Conservation (phyloP, 2,888 invertebrate genomes). For the Cephus spinipes region DNA sequence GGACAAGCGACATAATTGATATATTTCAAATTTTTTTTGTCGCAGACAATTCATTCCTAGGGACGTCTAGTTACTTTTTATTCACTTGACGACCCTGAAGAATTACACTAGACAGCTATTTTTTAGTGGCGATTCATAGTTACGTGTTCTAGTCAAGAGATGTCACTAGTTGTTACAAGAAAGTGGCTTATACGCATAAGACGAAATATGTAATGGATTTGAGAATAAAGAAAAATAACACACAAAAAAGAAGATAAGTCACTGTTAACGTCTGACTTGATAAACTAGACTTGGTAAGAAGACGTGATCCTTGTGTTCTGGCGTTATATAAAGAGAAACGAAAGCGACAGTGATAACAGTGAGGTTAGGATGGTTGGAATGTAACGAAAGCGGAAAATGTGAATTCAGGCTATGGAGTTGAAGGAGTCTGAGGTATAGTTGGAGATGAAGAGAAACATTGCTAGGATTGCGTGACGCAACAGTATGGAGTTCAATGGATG, state of each 20-base stretch:
- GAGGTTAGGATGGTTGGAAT: neutral
- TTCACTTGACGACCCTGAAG: neutral
- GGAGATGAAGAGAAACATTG: neutral
- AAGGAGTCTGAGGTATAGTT: neutral
- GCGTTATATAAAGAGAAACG: neutral
- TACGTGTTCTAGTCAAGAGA: neutral
- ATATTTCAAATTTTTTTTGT: too few species aligned
- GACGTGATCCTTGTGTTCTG: neutral
- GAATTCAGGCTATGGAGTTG: neutral
- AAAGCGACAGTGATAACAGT: neutral
- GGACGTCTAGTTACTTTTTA: neutral
- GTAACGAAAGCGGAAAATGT: neutral
- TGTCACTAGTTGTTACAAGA: neutral
- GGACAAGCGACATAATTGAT: too few species aligned
- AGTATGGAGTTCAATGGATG: neutral
- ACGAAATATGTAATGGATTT: neutral
- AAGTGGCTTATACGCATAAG: too few species aligned
- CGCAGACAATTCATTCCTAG: neutral
- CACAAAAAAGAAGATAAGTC: neutral
- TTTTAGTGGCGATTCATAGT: neutral
- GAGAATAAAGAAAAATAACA: neutral
- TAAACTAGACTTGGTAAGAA: too few species aligned
- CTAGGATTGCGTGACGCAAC: neutral
- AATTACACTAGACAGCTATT: neutral
- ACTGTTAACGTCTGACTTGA: neutral